Evolutionary conservation across 2,113 vertebrate species (phyloP), one percentile per base, ranked within the genome.

Genomic region (Phyllostomus discolor): DNA sequence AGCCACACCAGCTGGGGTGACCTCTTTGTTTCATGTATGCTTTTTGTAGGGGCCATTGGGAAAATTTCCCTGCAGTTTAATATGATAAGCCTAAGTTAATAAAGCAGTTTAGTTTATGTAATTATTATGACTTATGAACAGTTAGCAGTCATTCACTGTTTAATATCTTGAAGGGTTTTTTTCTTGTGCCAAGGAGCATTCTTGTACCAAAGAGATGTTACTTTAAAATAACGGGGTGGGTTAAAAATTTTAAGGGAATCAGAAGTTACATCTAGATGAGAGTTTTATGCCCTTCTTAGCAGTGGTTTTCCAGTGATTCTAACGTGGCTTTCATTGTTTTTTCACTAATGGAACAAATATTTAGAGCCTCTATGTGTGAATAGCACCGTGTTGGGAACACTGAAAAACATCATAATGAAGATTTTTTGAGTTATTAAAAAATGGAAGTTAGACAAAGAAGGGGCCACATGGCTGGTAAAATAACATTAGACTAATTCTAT

Each of bases 361-460:
- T 81, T 86, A 67, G 38, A 75, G 6, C 24, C 4, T 26, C 48
- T 43, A 1, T 43, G 5, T 88, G 67, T 73, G n/a, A 88, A 59
- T 10, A 75, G 26, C 38, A 17, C 76, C 75, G 1, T 75, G 57
- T 81, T 67, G 38, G 46, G 17, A 54, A 67, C 26, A 80, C 52
- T 33, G 26, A 80, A 28, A 92, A 20, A 86, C 46, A 41, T 54
- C 7, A 11, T 73, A 35, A n/a, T 73, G 31, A 66, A 57, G 72
- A n/a, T 72, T 94, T 94, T 67, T 84, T 84, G n/a, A 70, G 62
- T 69, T 84, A 28, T 80, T 91, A 59, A 54, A 72, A 88, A 94
- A 52, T 46, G 26, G 43, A 80, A 73, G 52, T 91, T 70, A 22
- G 52, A 41, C 20, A 41, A 41, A 50, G 41, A 62, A 86, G 10